A percentile compares a stretch with the other conserved stretches of the same genome.
These are phyloP conservation scores for Ctenochaetus hawaiiensis DNA, from an alignment of 2,797 vertebrate species.

Conservation along the genomic window DNA sequence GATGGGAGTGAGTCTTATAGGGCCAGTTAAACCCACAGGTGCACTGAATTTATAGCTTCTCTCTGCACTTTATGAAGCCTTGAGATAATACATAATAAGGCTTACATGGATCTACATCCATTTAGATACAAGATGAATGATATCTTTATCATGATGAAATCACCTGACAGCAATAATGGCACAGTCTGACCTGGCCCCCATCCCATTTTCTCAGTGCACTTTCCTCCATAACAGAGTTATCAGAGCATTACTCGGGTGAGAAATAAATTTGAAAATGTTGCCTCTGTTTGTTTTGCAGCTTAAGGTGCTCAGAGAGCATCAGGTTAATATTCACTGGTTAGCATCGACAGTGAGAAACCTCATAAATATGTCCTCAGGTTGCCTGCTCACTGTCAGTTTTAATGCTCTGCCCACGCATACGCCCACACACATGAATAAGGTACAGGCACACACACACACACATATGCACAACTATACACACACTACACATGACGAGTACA, in stretches of 20 bases:
- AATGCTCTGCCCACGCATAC: constrained; percentile 73
- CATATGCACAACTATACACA: constrained; percentile 8
- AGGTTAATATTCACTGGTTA: constrained; percentile 80
- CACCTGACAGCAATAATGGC: constrained; percentile 56
- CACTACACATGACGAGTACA: constrained; percentile 14
- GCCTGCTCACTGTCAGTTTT: constrained; percentile 73
- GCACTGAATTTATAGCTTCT: constrained; percentile 49
- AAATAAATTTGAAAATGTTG: constrained; percentile 55
- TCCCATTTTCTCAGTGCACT: constrained; percentile 45
- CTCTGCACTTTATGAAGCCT: constrained; percentile 49
- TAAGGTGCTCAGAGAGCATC: constrained; percentile 65
- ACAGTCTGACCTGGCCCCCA: constrained; percentile 43
- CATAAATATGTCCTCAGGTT: constrained; percentile 78
- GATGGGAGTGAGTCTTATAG: constrained; percentile 20
- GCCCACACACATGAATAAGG: constrained; percentile 67
- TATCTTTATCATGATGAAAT: constrained; percentile 66
- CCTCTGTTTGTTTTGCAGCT: constrained; percentile 60
- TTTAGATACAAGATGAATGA: constrained; percentile 60
- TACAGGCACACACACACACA: constrained; percentile 46
- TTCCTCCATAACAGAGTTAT: constrained; percentile 61
- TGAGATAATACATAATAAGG: constrained; percentile 51
- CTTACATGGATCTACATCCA: constrained; percentile 51
- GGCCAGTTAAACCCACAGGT: constrained; percentile 32
- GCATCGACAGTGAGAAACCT: constrained; percentile 66
- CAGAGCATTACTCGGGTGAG: constrained; percentile 57